These are phyloP conservation scores for Rhyzopertha dominica DNA, from an alignment of 1,140 invertebrate species.

Conservation along the genomic window DNA sequence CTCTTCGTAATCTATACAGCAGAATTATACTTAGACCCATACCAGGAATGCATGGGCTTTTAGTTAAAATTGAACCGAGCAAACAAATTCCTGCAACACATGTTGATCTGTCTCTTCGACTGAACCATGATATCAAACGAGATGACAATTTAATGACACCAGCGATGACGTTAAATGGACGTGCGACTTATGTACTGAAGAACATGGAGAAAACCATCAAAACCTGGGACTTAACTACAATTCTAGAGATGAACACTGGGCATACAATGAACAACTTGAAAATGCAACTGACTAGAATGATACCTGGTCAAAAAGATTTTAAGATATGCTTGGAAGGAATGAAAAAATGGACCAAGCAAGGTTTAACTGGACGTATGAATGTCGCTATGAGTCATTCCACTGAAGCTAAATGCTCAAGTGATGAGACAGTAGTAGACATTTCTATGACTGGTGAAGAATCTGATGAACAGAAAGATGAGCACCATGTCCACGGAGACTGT, in stretches of 20 bases:
- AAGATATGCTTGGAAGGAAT: constrained; percentile 43
- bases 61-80: constrained; percentile 16
- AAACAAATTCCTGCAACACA: constrained; percentile 21
- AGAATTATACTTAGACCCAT: constrained; percentile 13
- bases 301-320: constrained; percentile 38
- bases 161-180: constrained; percentile 20
- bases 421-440: constrained; percentile 24
- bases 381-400: constrained; percentile 37
- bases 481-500: constrained; percentile 21
- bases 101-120: constrained; percentile 26
- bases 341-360: constrained; percentile 37
- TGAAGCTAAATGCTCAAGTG: constrained; percentile 30
- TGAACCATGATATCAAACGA: constrained; percentile 14
- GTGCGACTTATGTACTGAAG: constrained; percentile 23
- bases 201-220: constrained; percentile 31
- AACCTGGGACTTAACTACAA: constrained; percentile 41
- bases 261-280: constrained; percentile 35
- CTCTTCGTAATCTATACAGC: background rate
- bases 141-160: constrained; percentile 11
- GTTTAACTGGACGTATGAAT: constrained; percentile 34
- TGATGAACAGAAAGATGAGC: constrained; percentile 21
- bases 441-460: constrained; percentile 20
- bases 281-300: constrained; percentile 35
- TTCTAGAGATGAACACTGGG: constrained; percentile 33
- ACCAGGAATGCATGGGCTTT: constrained; percentile 15